Evolutionary conservation across 2,888 invertebrate species (phyloP).

Genomic region (Agrotis ipsilon): DNA sequence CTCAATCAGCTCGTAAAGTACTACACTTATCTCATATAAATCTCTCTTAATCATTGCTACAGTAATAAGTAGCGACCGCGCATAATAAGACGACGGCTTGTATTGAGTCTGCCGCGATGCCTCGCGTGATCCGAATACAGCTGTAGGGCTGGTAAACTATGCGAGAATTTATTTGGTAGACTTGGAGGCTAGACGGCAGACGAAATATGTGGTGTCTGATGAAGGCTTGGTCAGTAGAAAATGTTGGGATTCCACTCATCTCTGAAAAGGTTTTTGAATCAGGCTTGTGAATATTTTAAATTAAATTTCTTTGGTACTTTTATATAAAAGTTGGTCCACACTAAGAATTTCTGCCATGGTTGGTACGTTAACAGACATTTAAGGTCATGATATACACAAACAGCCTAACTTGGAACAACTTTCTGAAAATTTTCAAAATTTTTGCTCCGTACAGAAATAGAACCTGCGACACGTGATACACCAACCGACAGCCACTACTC

Average conservation of each 20-base stretch:
- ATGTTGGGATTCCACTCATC: neutral
- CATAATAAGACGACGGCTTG: constrained; percentile 62
- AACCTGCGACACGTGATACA: too few relatives aligned
- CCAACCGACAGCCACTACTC: too few relatives aligned
- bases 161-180: constrained; percentile 2
- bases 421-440: too few relatives aligned
- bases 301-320: neutral
- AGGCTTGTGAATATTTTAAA: neutral
- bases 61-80: constrained; percentile 54
- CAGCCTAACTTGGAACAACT: too few relatives aligned
- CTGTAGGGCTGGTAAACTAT: constrained; percentile 37
- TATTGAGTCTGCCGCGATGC: constrained; percentile 55
- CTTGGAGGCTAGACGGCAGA: neutral
- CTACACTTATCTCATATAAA: constrained; percentile 40
- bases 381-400: too few relatives aligned
- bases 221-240: neutral
- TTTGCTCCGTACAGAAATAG: too few relatives aligned
- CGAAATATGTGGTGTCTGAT: constrained; percentile 2
- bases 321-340: too few relatives aligned
- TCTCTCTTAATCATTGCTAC: constrained; percentile 51
- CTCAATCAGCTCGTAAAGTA: constrained; percentile 27
- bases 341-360: neutral
- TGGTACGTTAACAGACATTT: too few relatives aligned
- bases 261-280: neutral
- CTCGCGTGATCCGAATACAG: constrained; percentile 61